phyloP scores from a whole-genome alignment of 30 jellyfish, hydroid and myxozoan species.

The Chironex yamaguchii region DNA sequence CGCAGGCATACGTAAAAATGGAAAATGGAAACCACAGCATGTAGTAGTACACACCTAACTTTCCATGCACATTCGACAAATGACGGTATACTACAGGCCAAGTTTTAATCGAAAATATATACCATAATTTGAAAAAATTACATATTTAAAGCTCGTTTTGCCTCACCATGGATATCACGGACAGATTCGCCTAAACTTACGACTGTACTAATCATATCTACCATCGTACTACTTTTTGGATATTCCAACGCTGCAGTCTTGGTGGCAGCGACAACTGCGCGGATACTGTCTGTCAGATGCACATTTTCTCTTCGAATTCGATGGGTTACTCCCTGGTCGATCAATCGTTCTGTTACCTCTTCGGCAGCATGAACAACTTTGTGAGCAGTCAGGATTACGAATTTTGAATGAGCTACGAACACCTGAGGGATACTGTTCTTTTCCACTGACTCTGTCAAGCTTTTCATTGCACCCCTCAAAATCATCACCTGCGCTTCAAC shows the following conservation, averaged over 20 bases:
- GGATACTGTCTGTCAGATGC: conserved; percentile 92
- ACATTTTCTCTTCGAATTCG: conserved; percentile 72
- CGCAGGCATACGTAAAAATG: background rate
- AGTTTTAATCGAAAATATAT: too few relatives aligned
- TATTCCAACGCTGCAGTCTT: conserved; percentile 95
- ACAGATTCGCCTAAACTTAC: conserved; percentile 94
- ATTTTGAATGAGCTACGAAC: conserved; percentile 93
- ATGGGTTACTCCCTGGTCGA: conserved; percentile 47
- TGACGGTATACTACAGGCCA: too few relatives aligned
- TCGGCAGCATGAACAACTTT: conserved; percentile 97
- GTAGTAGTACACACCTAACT: background rate
- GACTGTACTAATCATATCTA: conserved; percentile 96
- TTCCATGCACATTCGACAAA: background rate
- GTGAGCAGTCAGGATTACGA: conserved; percentile 95
- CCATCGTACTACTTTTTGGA: conserved; percentile 82
- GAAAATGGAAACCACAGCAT: background rate
- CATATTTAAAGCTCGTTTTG: conserved; percentile 78
- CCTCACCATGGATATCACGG: conserved; percentile 91
- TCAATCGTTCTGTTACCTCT: conserved; percentile 75
- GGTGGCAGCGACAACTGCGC: conserved; percentile 98
- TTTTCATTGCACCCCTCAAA: conserved; percentile 89
- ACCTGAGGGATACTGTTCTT: conserved; percentile 90
- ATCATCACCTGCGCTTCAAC: conserved; percentile 96
- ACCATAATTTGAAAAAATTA: too few relatives aligned
- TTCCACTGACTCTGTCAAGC: conserved; percentile 92